Conservation (phyloP, 2,113 vertebrate species). For the Rynchops niger region DNA sequence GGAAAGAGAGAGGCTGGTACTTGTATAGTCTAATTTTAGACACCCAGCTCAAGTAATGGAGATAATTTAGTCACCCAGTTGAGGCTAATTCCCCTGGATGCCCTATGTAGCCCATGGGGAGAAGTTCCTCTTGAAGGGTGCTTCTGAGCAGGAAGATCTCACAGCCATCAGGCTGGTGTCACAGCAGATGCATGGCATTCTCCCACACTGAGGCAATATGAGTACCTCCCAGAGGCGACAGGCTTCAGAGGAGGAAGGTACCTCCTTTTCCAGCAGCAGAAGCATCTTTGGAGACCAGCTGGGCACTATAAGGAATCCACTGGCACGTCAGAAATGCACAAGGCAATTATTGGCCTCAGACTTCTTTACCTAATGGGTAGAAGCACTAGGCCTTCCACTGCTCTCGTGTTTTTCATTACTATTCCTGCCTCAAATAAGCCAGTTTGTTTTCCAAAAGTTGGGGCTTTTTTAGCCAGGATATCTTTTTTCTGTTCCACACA, state of each 20-base stretch:
- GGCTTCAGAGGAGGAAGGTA: background rate
- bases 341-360: background rate
- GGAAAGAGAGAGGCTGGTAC: background rate
- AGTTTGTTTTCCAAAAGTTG: background rate
- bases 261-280: background rate
- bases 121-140: background rate
- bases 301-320: background rate
- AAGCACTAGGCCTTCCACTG: background rate
- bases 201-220: rapidly evolving
- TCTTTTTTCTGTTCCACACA: background rate
- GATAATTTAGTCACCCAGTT: background rate
- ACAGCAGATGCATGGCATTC: rapidly evolving
- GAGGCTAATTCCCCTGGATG: background rate
- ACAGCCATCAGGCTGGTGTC: background rate
- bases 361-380: background rate
- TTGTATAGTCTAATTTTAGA: background rate
- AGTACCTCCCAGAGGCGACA: background rate
- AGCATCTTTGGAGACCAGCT: background rate
- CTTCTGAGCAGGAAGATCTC: background rate
- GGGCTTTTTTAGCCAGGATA: background rate
- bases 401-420: background rate
- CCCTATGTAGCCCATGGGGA: rapidly evolving
- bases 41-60: background rate
- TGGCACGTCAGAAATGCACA: background rate
- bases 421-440: background rate